phyloP scores from a whole-genome alignment of 2,113 vertebrate species.

The Anhinga anhinga region DNA sequence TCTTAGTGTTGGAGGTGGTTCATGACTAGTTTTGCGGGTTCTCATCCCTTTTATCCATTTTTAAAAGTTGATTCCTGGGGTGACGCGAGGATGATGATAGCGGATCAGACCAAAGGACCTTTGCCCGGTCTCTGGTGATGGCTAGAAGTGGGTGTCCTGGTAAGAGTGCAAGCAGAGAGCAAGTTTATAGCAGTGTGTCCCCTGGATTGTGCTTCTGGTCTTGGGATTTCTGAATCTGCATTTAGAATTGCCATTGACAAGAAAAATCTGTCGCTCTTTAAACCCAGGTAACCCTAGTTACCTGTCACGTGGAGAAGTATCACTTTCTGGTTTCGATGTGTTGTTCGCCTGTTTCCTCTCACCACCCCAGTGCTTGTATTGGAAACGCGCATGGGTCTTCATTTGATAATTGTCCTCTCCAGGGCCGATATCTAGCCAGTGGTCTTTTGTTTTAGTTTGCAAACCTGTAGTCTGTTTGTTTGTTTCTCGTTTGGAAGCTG shows the following conservation, averaged over 20 bases:
- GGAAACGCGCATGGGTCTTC: rapidly evolving
- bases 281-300: background rate
- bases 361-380: background rate
- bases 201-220: background rate
- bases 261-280: background rate
- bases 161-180: background rate
- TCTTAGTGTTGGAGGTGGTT: background rate
- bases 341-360: background rate
- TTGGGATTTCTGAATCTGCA: background rate
- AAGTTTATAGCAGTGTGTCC: background rate
- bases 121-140: background rate
- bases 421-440: background rate
- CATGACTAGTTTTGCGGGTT: background rate
- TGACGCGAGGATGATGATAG: rapidly evolving
- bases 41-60: background rate
- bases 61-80: background rate
- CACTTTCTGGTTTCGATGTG: background rate
- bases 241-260: background rate
- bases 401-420: background rate
- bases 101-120: background rate
- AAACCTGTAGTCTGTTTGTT: background rate
- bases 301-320: rapidly evolving
- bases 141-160: background rate
- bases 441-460: background rate
- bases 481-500: background rate